These are phyloP conservation scores for Lates calcarifer DNA, from an alignment of 2,113 vertebrate genomes.

Conservation along the genomic window DNA sequence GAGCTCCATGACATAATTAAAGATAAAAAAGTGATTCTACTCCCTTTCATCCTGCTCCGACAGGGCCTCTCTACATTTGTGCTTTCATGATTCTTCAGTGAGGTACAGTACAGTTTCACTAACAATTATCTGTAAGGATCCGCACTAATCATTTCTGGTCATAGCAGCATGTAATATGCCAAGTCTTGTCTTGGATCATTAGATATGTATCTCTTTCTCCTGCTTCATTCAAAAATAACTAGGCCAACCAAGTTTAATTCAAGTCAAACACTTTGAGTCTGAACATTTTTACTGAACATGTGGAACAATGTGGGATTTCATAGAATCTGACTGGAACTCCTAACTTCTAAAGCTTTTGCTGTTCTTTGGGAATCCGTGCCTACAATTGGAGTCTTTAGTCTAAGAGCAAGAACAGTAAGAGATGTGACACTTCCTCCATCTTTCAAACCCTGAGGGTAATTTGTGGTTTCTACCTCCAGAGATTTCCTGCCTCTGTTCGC, in stretches of 20 bases:
- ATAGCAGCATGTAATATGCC: background rate
- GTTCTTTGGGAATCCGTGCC: background rate
- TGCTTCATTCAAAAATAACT: background rate
- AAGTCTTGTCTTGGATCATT: constrained; percentile 10
- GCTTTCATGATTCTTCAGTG: constrained; percentile 21
- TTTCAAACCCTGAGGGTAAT: constrained; percentile 56
- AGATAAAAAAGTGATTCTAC: background rate
- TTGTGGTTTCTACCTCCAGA: constrained; percentile 56
- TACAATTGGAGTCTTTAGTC: background rate
- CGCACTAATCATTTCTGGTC: background rate
- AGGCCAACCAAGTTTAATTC: background rate
- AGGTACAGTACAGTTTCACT: background rate
- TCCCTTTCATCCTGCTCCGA: constrained; percentile 7
- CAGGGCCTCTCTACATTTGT: constrained; percentile 10
- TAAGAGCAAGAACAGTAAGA: constrained; percentile 3
- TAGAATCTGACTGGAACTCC: background rate
- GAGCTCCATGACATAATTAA: background rate
- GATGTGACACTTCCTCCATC: constrained; percentile 36
- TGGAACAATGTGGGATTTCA: background rate
- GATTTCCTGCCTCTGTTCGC: constrained; percentile 45
- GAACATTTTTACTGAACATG: background rate
- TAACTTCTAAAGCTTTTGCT: background rate
- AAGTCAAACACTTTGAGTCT: background rate
- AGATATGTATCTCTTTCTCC: constrained; percentile 3
- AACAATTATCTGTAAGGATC: constrained; percentile 15